Conservation (phyloP, 1,140 invertebrate genomes). For the Musca vetustissima region DNA sequence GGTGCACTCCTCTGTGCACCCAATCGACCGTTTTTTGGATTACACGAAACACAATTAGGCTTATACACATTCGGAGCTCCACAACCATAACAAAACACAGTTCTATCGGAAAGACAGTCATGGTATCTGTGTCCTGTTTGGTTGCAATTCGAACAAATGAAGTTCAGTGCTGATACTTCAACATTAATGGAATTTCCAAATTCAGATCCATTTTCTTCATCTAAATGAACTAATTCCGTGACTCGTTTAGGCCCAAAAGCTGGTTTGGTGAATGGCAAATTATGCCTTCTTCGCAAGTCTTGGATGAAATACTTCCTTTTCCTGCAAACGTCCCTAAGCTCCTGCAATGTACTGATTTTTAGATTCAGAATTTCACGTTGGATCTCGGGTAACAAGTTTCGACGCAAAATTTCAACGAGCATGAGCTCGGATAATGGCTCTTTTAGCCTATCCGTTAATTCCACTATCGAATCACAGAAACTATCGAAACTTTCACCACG, state of each 20-base stretch:
- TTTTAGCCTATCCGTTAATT: neutral
- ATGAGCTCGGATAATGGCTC: neutral
- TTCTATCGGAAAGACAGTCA: neutral
- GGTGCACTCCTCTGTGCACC: neutral
- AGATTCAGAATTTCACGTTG: neutral
- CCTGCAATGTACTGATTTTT: neutral
- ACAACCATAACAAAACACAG: slow-evolving; percentile 17
- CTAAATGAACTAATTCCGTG: neutral
- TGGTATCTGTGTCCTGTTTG: neutral
- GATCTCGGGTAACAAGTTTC: neutral
- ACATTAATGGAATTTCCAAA: neutral
- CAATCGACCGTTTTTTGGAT: neutral
- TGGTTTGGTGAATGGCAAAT: neutral
- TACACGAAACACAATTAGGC: neutral
- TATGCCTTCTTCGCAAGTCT: neutral
- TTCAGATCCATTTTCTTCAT: neutral
- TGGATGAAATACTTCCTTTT: neutral
- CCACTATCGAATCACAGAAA: slow-evolving; percentile 2
- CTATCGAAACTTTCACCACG: neutral
- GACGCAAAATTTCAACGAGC: slow-evolving; percentile 4
- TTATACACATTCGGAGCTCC: neutral
- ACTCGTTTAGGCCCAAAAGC: neutral
- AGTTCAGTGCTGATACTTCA: neutral
- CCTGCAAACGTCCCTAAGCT: neutral
- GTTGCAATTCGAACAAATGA: slow-evolving; percentile 15